A percentile compares a stretch with the other conserved stretches of the same genome.
These are phyloP conservation scores for Solenopsis invicta DNA, from an alignment of 1,140 invertebrate species.

Conservation along the genomic window DNA sequence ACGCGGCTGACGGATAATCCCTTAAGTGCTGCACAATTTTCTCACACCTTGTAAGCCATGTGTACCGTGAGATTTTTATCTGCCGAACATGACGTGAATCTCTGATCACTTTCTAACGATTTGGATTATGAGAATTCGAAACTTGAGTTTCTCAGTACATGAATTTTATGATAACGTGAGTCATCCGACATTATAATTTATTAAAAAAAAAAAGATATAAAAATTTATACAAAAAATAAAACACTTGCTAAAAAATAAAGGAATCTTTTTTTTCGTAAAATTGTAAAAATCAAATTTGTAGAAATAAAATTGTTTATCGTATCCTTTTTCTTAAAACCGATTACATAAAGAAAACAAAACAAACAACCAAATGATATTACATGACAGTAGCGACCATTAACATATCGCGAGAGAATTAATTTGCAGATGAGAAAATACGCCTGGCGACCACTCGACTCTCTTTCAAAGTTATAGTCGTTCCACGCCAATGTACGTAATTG, in stretches of 20 bases:
- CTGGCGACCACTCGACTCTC: not conserved
- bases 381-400: conserved; percentile 20
- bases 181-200: not conserved
- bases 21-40: conserved; percentile 55
- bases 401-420: conserved; percentile 41
- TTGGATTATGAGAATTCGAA: not conserved
- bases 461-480: conserved; percentile 14
- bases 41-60: conserved; percentile 35
- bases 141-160: not conserved
- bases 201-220: not conserved
- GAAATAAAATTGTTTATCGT: not conserved
- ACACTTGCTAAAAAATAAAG: not conserved
- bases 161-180: not conserved
- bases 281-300: not conserved
- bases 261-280: not conserved
- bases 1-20: conserved; percentile 39
- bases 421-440: conserved; percentile 40
- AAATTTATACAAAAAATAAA: not conserved
- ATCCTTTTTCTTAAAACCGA: not conserved
- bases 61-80: conserved; percentile 32
- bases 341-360: not conserved
- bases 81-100: not conserved
- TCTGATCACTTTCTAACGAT: not conserved
- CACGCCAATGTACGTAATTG: conserved; percentile 69
- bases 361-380: not conserved